Base-by-base conservation (phyloP, 2,888 invertebrate genomes). In the Exocentrus adspersus region DNA sequence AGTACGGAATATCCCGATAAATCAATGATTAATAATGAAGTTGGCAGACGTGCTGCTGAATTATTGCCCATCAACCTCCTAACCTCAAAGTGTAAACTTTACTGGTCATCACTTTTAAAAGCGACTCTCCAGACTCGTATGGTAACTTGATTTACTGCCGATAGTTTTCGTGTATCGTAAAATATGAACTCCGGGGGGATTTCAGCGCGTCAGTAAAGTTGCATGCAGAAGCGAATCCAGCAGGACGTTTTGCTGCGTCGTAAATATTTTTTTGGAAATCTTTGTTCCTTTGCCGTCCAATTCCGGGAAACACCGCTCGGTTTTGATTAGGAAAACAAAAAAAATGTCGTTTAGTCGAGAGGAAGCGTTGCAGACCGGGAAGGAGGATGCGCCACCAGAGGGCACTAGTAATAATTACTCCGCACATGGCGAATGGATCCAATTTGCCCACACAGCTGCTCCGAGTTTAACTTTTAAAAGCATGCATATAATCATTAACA, bases 401-500 rank as follows among this genome's bases (percentile, higher is more conserved):
- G 77, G 77, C 75, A 78, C 78, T 78, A 75, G 77, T 77, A 78
- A 79, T 79, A 79, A 80, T 79, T 79, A 79, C 76, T 72, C 32
- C 68, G 72, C 70, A 72, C 72, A 70, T 72, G 68, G 72, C 73
- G 65, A 54, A 68, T 62, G 72, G 67, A 74, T 74, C 74, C 73
- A 74, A 74, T 74, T 73, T 73, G 59, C 70, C 70, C 71, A 65
- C 65, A 65, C 68, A 57, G 60, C 57, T 64, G 62, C 69, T 72
- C 71, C 66, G 67, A 70, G 70, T 74, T 77, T 73, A 78, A 79
- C 77, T 78, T 78, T 79, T 78, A 79, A 79, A 79, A 78, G 79
- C 79, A 75, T 79, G 78, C 78, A 78, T 75, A 79, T 79, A 79
- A 79, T 79, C 79, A 79, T 79, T 79, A 79, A 78, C 79, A 78